A percentile compares a stretch with the other conserved stretches of the same genome.
These are phyloP conservation scores for Cardinalis cardinalis DNA, from an alignment of 2,113 vertebrate genomes.

Conservation along the genomic window DNA sequence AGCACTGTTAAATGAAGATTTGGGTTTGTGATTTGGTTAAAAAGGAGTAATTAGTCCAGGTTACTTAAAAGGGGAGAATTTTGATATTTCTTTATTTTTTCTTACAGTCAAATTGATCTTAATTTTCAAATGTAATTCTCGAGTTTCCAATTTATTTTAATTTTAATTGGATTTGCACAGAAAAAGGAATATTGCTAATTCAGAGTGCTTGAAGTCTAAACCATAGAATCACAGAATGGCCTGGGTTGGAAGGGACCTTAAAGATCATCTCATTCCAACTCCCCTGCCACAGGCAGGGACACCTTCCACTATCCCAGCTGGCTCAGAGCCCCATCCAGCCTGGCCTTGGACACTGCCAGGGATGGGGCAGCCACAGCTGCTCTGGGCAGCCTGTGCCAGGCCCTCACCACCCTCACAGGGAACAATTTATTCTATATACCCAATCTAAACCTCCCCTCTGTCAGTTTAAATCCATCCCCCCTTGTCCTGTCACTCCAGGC, in stretches of 20 bases:
- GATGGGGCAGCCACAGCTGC: background rate
- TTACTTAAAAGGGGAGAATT: background rate
- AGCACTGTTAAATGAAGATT: background rate
- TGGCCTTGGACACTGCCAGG: background rate
- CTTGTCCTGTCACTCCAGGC: background rate
- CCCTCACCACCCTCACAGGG: accelerated
- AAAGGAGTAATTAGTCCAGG: background rate
- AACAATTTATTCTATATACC: accelerated
- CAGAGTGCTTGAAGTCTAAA: background rate
- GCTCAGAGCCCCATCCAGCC: accelerated
- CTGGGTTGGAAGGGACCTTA: background rate
- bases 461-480: accelerated
- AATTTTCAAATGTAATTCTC: background rate
- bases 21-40: background rate
- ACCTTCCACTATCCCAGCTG: accelerated
- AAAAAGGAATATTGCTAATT: background rate
- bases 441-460: accelerated
- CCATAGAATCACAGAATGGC: background rate
- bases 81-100: background rate
- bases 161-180: background rate
- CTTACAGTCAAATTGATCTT: background rate
- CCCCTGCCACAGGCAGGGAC: accelerated
- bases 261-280: background rate
- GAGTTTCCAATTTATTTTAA: background rate
- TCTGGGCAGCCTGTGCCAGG: background rate